Evolutionary conservation across 2,888 invertebrate species (phyloP).

Genomic region (Stenoptilia bipunctidactyla): DNA sequence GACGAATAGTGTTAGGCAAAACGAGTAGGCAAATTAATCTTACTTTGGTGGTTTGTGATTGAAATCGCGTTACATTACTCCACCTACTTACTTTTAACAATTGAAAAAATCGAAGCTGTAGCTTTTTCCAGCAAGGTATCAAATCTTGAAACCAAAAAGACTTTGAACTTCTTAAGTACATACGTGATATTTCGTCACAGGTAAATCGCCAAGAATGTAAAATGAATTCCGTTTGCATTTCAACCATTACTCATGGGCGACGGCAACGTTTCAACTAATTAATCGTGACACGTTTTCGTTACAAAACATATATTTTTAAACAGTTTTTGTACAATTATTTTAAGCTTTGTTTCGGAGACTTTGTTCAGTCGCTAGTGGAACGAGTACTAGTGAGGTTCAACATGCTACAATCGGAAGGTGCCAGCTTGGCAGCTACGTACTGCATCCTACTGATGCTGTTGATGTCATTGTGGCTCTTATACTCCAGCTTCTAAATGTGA

Average conservation of each 20-base stretch:
- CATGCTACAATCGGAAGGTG: constrained; percentile 64
- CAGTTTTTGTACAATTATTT: constrained; percentile 24
- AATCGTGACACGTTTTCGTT: constrained; percentile 10
- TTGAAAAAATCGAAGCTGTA: too few relatives aligned
- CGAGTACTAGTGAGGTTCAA: constrained; percentile 25
- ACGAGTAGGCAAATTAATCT: too few relatives aligned
- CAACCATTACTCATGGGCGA: constrained; percentile 6
- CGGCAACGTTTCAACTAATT: constrained; percentile 10
- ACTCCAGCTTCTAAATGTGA: constrained; percentile 69
- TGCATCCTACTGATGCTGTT: constrained; percentile 74
- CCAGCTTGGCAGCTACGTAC: constrained; percentile 77
- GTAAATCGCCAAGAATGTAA: too few relatives aligned
- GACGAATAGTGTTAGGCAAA: too few relatives aligned
- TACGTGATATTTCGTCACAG: too few relatives aligned
- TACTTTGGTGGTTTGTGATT: too few relatives aligned
- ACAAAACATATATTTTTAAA: constrained; percentile 1
- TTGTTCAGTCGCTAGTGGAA: constrained; percentile 37
- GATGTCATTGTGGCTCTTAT: constrained; percentile 75
- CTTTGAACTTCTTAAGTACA: too few relatives aligned
- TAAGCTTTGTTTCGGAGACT: constrained; percentile 27
- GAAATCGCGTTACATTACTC: too few relatives aligned
- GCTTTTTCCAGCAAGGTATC: too few relatives aligned
- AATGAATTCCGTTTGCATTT: neutral
- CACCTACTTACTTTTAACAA: too few relatives aligned
- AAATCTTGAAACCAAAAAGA: too few relatives aligned